A percentile compares a stretch with the other conserved stretches of the same genome.
phyloP scores from a whole-genome alignment of 1,140 invertebrate species.

The Hyles vespertilio region DNA sequence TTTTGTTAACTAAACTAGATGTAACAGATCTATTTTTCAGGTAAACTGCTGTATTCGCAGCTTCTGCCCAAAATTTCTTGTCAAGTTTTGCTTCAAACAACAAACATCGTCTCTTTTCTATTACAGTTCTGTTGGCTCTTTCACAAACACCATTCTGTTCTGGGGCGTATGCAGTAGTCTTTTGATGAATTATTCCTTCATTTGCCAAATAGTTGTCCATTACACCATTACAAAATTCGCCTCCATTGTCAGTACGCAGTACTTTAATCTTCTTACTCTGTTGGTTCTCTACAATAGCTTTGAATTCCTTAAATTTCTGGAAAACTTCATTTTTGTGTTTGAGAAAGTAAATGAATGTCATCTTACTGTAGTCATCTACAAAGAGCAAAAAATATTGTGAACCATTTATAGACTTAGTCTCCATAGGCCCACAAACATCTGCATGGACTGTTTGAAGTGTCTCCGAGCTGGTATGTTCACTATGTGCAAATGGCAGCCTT shows the following conservation, averaged over 20 bases:
- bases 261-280: background rate
- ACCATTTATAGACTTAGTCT: too few relatives aligned
- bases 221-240: background rate
- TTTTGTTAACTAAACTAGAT: background rate
- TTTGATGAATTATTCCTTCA: background rate
- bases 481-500: too few relatives aligned
- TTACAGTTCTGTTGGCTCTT: background rate
- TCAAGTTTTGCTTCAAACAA: conserved; percentile 1
- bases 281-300: background rate
- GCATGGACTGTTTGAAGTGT: background rate
- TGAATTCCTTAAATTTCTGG: background rate
- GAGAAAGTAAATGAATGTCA: conserved; percentile 11
- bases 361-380: conserved; percentile 8
- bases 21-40: background rate
- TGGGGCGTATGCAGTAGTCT: background rate
- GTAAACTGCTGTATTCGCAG: background rate
- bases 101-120: background rate
- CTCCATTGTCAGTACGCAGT: background rate
- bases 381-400: too few relatives aligned
- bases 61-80: conserved; percentile 1
- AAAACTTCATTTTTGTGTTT: conserved; percentile 8
- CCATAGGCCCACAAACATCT: conserved; percentile 13
- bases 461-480: too few relatives aligned
- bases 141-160: conserved; percentile 1
- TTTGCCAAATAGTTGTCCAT: background rate